Percentiles rank a stretch among this genome's conserved stretches.
Evolutionary conservation across 2,113 vertebrate species (phyloP).

Genomic region (Zootoca vivipara): DNA sequence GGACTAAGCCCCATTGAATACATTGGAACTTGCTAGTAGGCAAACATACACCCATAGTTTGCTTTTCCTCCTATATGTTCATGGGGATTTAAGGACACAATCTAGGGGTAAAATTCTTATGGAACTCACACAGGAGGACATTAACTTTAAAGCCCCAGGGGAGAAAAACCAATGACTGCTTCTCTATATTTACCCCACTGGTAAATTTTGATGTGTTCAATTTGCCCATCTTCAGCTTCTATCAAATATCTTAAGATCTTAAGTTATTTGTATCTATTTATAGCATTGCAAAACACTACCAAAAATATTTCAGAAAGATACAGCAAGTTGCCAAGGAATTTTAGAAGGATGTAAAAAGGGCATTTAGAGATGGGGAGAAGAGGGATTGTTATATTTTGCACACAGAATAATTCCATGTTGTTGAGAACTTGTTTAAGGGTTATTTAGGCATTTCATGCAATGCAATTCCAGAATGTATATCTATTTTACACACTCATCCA

Average conservation of each 20-base stretch:
- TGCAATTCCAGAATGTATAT: not conserved
- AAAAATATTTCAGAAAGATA: not conserved
- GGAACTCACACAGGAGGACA: not conserved
- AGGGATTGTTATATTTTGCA: not conserved
- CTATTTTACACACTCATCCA: not conserved
- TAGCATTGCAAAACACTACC: not conserved
- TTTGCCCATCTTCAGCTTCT: not conserved
- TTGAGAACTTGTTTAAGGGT: not conserved
- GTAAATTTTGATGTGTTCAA: not conserved
- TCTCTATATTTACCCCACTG: not conserved
- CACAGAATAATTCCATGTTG: not conserved
- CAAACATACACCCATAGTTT: not conserved
- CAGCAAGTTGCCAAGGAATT: not conserved
- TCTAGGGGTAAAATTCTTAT: not conserved
- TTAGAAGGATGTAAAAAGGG: not conserved
- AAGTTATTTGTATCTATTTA: not conserved
- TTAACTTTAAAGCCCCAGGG: not conserved
- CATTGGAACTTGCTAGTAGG: not conserved
- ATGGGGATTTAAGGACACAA: not conserved
- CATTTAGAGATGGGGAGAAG: not conserved
- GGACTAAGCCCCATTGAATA: not conserved
- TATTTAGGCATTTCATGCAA: slow-evolving; percentile 50
- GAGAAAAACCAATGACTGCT: not conserved
- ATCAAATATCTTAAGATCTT: not conserved
- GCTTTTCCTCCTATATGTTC: not conserved